Percentiles rank a stretch among this genome's conserved stretches.
These are phyloP conservation scores for Lethrus apterus DNA, from an alignment of 1,140 invertebrate genomes.

Conservation along the genomic window DNA sequence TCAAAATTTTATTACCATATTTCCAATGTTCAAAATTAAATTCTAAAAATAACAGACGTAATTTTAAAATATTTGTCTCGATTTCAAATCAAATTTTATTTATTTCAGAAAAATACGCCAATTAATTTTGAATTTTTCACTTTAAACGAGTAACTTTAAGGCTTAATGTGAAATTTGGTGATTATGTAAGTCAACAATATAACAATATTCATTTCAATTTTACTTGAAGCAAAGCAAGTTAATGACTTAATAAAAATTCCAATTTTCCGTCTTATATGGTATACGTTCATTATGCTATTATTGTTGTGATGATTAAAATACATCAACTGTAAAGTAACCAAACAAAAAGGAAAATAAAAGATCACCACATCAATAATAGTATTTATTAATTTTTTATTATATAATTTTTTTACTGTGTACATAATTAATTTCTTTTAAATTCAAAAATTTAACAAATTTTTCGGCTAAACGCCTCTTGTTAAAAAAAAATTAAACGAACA, in stretches of 20 bases:
- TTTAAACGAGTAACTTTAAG: no score
- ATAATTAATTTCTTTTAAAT: constrained; percentile 6
- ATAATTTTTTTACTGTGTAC: constrained; percentile 12
- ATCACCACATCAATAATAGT: constrained; percentile 13
- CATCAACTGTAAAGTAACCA: no score
- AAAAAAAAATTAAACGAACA: constrained; percentile 3
- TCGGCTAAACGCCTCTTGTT: constrained; percentile 1
- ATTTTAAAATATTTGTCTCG: background rate
- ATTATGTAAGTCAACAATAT: no score
- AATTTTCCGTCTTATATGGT: background rate
- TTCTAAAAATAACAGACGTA: background rate
- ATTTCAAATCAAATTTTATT: constrained; percentile 10
- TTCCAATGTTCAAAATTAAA: background rate
- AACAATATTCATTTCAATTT: constrained; percentile 6
- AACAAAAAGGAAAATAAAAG: constrained; percentile 7
- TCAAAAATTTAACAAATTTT: constrained; percentile 11
- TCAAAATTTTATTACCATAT: constrained; percentile 1
- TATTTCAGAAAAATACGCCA: no score
- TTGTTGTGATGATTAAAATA: constrained; percentile 10
- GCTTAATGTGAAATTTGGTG: no score
- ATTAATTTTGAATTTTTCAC: no score
- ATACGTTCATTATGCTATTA: constrained; percentile 3
- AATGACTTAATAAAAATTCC: background rate
- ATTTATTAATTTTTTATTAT: constrained; percentile 7
- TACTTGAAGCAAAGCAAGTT: background rate